Percentiles rank a stretch among this genome's conserved stretches.
phyloP scores from a whole-genome alignment of 1,140 invertebrate species.

The Scaptomyza montana region DNA sequence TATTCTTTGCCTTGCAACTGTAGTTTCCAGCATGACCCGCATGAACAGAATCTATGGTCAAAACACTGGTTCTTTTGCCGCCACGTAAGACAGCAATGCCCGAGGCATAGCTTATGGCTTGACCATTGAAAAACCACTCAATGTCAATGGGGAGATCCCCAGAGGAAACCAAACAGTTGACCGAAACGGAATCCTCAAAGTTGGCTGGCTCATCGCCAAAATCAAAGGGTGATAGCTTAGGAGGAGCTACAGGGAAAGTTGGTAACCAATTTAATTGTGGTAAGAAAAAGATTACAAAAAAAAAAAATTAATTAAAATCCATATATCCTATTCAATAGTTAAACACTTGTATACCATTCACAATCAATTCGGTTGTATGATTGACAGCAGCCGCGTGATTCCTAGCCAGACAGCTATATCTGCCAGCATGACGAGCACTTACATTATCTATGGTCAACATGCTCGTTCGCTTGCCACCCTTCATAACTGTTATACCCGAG shows the following conservation, averaged over 20 bases:
- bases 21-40: constrained; percentile 88
- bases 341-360: constrained; percentile 86
- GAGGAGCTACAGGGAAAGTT: constrained; percentile 84
- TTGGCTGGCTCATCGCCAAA: constrained; percentile 87
- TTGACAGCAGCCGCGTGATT: constrained; percentile 81
- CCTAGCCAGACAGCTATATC: constrained; percentile 91
- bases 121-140: constrained; percentile 89
- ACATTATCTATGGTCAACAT: constrained; percentile 91
- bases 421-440: constrained; percentile 89
- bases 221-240: constrained; percentile 88
- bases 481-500: constrained; percentile 88
- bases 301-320: background rate
- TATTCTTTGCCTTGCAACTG: constrained; percentile 89
- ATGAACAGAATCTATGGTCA: constrained; percentile 90
- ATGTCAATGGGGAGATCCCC: constrained; percentile 93
- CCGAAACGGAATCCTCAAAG: constrained; percentile 88
- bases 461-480: constrained; percentile 90
- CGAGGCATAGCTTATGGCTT: constrained; percentile 70
- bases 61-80: constrained; percentile 86
- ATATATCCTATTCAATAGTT: background rate
- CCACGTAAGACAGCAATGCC: constrained; percentile 74
- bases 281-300: background rate
- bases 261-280: background rate
- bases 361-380: constrained; percentile 88
- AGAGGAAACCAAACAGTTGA: constrained; percentile 92